These are phyloP conservation scores for Drepanosiphum platanoidis DNA, from an alignment of 2,888 invertebrate species.

Conservation along the genomic window DNA sequence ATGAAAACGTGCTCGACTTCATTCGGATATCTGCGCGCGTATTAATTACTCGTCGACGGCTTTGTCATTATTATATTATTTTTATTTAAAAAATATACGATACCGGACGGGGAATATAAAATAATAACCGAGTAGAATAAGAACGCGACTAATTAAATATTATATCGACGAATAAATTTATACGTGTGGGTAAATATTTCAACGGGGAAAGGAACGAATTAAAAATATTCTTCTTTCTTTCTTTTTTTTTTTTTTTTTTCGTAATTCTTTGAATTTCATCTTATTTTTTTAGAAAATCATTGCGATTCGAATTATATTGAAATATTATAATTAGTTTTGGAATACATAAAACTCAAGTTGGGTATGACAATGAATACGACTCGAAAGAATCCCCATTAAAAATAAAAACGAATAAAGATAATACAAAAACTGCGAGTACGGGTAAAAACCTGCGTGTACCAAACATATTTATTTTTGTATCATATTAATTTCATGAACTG, in stretches of 20 bases:
- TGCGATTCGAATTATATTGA: neutral
- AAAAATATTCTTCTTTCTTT: neutral
- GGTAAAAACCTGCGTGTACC: neutral
- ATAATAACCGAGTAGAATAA: neutral
- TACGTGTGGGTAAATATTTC: neutral
- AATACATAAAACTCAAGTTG: neutral
- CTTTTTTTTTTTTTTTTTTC: neutral
- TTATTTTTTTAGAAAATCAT: neutral
- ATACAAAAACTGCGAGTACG: neutral
- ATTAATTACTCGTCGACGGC: neutral
- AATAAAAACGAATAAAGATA: neutral
- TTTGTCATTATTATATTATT: neutral
- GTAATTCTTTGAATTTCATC: neutral
- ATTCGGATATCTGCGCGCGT: neutral
- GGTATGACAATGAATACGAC: neutral
- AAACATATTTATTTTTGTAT: neutral
- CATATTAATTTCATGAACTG: too few species aligned
- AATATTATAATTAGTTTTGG: conserved; percentile 43
- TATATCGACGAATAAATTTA: neutral
- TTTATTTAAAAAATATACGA: neutral
- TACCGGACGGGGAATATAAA: neutral
- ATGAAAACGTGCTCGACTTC: neutral
- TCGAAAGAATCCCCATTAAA: neutral
- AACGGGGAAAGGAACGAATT: conserved; percentile 21
- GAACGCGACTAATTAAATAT: neutral